These are phyloP conservation scores for Chunga burmeisteri DNA, from an alignment of 2,113 vertebrate species.

Conservation along the genomic window DNA sequence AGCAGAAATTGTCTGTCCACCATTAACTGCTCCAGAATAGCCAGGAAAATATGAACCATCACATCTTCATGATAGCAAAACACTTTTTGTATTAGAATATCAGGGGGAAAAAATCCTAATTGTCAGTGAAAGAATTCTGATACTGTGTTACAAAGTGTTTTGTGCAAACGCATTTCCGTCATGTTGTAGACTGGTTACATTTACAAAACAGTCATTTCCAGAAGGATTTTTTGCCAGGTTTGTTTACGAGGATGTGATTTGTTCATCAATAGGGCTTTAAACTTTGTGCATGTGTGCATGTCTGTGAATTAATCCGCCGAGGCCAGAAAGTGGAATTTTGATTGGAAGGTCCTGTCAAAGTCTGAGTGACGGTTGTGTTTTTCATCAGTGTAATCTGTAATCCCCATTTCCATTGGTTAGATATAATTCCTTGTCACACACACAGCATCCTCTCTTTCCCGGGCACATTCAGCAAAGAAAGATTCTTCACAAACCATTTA, in stretches of 20 bases:
- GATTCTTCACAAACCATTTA: constrained; percentile 8
- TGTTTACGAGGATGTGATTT: constrained; percentile 26
- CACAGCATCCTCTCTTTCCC: neutral
- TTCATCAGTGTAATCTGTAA: constrained; percentile 63
- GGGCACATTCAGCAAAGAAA: constrained; percentile 4
- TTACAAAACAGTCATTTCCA: neutral
- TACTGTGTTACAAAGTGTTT: too few species aligned
- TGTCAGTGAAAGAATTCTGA: neutral
- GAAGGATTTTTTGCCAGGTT: neutral
- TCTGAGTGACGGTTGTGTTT: constrained; percentile 60
- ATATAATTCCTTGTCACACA: constrained; percentile 55
- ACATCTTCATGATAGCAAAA: neutral
- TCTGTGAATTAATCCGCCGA: constrained; percentile 5
- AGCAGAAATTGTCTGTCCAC: neutral
- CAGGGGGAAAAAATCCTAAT: fast-evolving
- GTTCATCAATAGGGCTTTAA: constrained; percentile 1
- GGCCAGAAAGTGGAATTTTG: constrained; percentile 39
- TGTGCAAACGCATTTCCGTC: neutral
- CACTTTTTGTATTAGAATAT: neutral
- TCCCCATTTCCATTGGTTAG: constrained; percentile 7
- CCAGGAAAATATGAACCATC: neutral
- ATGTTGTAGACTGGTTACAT: neutral
- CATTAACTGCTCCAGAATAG: neutral
- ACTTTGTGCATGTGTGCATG: neutral
- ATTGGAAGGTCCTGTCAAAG: constrained; percentile 57